Conservation (phyloP, 2,888 invertebrate genomes). For the Monochamus alternatus region DNA sequence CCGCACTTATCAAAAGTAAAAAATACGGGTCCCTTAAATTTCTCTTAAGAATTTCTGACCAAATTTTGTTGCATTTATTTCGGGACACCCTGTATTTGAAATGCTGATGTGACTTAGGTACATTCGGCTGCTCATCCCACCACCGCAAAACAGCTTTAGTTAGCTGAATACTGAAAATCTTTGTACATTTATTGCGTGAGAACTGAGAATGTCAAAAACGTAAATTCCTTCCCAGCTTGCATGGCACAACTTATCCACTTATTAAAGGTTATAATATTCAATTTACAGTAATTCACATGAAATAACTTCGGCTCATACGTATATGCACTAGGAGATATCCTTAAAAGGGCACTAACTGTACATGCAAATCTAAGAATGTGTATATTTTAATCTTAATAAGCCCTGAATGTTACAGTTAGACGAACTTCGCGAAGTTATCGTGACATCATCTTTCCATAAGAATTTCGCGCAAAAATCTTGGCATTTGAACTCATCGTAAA, state of each 20-base stretch:
- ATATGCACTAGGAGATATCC: conserved; percentile 21
- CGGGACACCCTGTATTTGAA: too few relatives aligned
- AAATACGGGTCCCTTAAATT: too few relatives aligned
- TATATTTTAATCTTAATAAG: conserved; percentile 30
- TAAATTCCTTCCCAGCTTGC: conserved; percentile 1
- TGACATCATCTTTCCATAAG: conserved; percentile 25
- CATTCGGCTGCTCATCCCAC: background rate
- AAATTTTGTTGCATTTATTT: too few relatives aligned
- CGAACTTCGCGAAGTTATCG: conserved; percentile 27
- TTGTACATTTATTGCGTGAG: conserved; percentile 18
- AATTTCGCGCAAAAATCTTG: conserved; percentile 20
- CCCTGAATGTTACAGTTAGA: conserved; percentile 33
- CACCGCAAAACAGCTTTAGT: background rate
- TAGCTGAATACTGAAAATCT: background rate
- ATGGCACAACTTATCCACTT: conserved; percentile 15
- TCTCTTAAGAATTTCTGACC: too few relatives aligned
- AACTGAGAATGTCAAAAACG: conserved; percentile 9
- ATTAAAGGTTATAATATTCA: conserved; percentile 27
- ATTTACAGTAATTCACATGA: conserved; percentile 30
- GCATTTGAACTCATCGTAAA: conserved; percentile 23
- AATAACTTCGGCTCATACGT: conserved; percentile 24
- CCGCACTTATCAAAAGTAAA: too few relatives aligned
- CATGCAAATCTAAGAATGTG: conserved; percentile 19
- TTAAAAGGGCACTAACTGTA: conserved; percentile 31
- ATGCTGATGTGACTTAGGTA: too few relatives aligned